Evolutionary conservation across 2,888 invertebrate genomes (phyloP), one percentile per base, ranked within the genome.

Genomic region (Parasteatoda lunata): DNA sequence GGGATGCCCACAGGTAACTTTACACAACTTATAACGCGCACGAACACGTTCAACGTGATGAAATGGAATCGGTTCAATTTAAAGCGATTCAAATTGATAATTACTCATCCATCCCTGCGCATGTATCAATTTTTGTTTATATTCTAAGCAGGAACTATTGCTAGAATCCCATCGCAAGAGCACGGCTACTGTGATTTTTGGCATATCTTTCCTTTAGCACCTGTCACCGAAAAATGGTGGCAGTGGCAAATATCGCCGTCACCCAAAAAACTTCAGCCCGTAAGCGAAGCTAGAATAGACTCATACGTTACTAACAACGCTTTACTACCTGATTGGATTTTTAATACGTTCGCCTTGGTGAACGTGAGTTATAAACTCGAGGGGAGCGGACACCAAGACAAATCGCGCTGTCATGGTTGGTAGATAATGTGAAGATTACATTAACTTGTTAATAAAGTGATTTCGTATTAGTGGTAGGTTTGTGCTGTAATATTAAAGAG

Each of bases 391-490:
- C 76, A 49, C 3, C 71, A 66, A 80, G 85, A 86, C 85, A 86
- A 86, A 86, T 86, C 80, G 77, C 80, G 70, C 80, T 86, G 85
- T 80, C 85, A 86, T 77, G 80, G 66, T 5, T 45, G 30, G 30
- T 48, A 86, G 85, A 86, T 86, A 86, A 86, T 86, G 85, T 86
- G 85, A 80, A 86, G 85, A 86, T 86, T 86, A 80, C 66, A 86
- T 86, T 86, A 86, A 70, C 79, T 49, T 5, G 49, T 54, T 86
- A 86, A 86, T 86, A 86, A 81, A 86, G 80, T 86, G 85, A 85
- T 86, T 86, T 77, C 65, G 54, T 45, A 59, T 76, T 49, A 72
- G 45, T 66, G 76, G 77, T 80, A 77, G 76, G 83, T 66, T 77
- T 77, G 47, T 47, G n/a, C 83, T 66, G 48, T 66, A 47, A 54